A percentile compares a stretch with the other conserved stretches of the same genome.
These are phyloP conservation scores for Melinaea menophilus DNA, from an alignment of 2,888 invertebrate species.

Conservation along the genomic window DNA sequence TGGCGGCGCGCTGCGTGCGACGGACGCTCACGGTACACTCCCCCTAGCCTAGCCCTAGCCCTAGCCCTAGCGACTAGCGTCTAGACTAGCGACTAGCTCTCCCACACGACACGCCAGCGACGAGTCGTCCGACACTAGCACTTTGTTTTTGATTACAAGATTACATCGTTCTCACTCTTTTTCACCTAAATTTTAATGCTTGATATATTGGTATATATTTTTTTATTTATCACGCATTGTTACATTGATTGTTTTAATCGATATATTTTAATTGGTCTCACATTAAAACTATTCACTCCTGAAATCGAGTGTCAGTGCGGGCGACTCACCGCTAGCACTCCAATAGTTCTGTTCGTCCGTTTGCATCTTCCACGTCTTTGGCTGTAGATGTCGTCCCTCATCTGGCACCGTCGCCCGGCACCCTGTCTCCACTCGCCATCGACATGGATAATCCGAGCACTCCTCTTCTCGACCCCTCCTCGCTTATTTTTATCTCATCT, in stretches of 20 bases:
- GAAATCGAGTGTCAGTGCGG: constrained; percentile 41
- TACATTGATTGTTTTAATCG: constrained; percentile 10
- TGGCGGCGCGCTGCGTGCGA: constrained; percentile 69
- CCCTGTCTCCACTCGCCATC: constrained; percentile 39
- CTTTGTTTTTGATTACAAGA: background rate
- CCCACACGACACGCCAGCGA: constrained; percentile 29
- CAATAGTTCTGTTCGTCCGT: constrained; percentile 60
- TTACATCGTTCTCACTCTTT: too few relatives aligned
- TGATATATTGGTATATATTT: background rate
- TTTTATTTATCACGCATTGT: constrained; percentile 5
- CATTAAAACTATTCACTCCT: background rate
- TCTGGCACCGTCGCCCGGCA: constrained; percentile 49
- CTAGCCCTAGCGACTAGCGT: constrained; percentile 31
- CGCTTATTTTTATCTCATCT: constrained; percentile 48
- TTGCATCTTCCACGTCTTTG: constrained; percentile 57
- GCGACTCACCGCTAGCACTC: constrained; percentile 52
- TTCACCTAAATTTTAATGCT: too few relatives aligned
- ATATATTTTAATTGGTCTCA: background rate
- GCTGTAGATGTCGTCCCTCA: constrained; percentile 43
- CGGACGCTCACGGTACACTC: constrained; percentile 73
- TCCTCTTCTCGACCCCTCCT: constrained; percentile 36
- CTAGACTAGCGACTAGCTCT: constrained; percentile 21
- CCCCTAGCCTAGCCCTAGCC: constrained; percentile 33
- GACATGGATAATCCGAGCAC: constrained; percentile 35
- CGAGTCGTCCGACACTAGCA: constrained; percentile 31